Evolutionary conservation across 35 echinoderm and acorn worm species (phyloP).

Genomic region (Heliocidaris erythrogramma): DNA sequence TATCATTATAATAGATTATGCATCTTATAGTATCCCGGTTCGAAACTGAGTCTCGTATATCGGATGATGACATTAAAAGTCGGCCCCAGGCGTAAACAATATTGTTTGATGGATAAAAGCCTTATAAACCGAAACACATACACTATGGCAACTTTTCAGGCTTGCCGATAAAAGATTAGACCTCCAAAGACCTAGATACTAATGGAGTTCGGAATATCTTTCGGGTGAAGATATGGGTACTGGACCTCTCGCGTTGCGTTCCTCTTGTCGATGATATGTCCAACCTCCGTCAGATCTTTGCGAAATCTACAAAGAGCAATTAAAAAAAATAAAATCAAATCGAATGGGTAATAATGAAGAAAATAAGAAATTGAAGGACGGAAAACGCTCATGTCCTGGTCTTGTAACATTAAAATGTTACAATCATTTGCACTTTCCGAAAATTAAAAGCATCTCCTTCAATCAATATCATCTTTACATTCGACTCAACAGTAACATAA

Average conservation of each 20-base stretch:
- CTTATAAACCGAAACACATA: not conserved
- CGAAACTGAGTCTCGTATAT: not conserved
- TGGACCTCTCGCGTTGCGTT: constrained; percentile 48
- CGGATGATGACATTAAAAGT: not conserved
- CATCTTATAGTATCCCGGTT: not conserved
- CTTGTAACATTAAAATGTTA: not conserved
- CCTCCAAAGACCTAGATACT: constrained; percentile 50
- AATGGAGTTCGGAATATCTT: constrained; percentile 74
- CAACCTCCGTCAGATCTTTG: constrained; percentile 48
- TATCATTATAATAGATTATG: not conserved
- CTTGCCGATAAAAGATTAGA: not conserved
- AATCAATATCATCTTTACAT: not conserved
- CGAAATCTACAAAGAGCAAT: constrained; percentile 53
- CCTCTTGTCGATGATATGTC: constrained; percentile 54
- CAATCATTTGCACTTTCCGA: not conserved
- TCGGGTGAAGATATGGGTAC: constrained; percentile 64
- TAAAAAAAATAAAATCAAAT: not conserved
- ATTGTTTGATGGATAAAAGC: no score
- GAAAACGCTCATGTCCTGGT: not conserved
- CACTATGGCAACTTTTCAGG: not conserved
- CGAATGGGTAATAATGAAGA: not conserved
- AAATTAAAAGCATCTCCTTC: not conserved
- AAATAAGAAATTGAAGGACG: not conserved
- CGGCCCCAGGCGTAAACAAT: no score
- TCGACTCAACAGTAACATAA: no score